Conservation (phyloP, 1,140 invertebrate species). For the Orius laevigatus region DNA sequence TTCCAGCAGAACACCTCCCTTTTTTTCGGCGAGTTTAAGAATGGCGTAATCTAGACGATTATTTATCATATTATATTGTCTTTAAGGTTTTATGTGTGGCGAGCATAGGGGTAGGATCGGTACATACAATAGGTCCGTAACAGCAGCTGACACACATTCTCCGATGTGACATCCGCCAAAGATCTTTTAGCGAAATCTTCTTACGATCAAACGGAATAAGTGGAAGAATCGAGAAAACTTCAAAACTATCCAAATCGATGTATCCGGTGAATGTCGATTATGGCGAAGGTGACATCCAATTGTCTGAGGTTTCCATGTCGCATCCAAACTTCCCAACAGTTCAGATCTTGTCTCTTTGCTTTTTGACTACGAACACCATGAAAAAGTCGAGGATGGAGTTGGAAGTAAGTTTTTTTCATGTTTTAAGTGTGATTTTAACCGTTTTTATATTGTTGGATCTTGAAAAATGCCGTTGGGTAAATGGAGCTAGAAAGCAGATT, state of each 20-base stretch:
- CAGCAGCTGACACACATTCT: conserved; percentile 63
- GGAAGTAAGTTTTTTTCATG: conserved; percentile 44
- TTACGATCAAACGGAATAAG: conserved; percentile 68
- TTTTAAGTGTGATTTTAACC: not conserved
- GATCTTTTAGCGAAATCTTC: conserved; percentile 50
- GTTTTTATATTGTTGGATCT: too few relatives aligned
- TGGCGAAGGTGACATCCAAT: too few relatives aligned
- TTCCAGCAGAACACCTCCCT: too few relatives aligned
- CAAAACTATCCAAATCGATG: conserved; percentile 62
- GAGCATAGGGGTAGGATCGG: conserved; percentile 92
- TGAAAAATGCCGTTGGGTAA: conserved; percentile 98
- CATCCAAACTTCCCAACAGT: conserved; percentile 52
- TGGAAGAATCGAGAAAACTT: conserved; percentile 57
- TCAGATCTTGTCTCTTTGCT: conserved; percentile 73
- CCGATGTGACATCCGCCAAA: conserved; percentile 39
- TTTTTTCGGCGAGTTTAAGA: too few relatives aligned
- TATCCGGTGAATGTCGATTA: conserved; percentile 87
- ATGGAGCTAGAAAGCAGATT: conserved; percentile 80
- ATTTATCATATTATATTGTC: too few relatives aligned
- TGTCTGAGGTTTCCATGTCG: conserved; percentile 65
- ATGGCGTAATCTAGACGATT: too few relatives aligned
- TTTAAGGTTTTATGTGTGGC: conserved; percentile 62
- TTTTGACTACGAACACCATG: conserved; percentile 87
- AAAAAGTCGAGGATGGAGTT: conserved; percentile 84
- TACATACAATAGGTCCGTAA: too few relatives aligned